phyloP scores from a whole-genome alignment of 2,797 vertebrate genomes.

The Gallirallus australis region DNA sequence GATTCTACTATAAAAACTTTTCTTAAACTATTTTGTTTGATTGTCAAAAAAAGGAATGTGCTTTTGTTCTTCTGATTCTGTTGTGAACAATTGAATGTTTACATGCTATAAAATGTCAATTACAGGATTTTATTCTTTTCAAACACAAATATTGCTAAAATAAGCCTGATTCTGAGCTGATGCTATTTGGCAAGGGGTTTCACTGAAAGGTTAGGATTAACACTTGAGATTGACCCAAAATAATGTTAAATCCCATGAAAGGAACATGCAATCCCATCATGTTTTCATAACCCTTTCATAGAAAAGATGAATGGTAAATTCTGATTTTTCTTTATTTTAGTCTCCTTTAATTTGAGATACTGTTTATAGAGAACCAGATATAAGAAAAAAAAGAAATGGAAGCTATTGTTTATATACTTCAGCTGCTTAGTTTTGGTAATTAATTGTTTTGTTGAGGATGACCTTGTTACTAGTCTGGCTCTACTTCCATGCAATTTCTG shows the following conservation, averaged over 20 bases:
- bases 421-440: neutral
- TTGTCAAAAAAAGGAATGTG: neutral
- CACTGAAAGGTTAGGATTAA: neutral
- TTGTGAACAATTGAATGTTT: neutral
- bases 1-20: neutral
- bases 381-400: neutral
- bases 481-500: neutral
- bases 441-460: neutral
- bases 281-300: neutral
- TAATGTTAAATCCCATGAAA: neutral
- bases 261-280: neutral
- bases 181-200: neutral
- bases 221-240: neutral
- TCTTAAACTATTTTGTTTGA: neutral
- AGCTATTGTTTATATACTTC: neutral
- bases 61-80: neutral
- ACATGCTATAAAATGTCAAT: neutral
- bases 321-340: neutral
- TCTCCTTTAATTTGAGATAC: neutral
- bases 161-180: neutral
- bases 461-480: no score
- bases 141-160: neutral
- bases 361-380: neutral
- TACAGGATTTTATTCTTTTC: neutral
- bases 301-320: neutral